Conservation (phyloP, 2,113 vertebrate species). For the Cyprinodon brontotheroides region DNA sequence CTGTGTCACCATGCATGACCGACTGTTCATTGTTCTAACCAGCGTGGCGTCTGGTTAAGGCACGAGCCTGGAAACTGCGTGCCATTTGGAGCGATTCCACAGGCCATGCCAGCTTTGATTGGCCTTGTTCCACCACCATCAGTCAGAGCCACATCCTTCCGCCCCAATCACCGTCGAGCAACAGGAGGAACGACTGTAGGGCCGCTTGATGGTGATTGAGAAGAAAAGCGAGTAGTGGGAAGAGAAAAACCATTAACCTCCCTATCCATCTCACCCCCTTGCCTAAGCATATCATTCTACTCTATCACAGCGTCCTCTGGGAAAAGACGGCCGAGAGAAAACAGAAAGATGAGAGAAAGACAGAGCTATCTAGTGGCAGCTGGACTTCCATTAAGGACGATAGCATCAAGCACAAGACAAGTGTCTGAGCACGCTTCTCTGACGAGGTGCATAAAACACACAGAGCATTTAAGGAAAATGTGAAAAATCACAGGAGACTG, state of each 20-base stretch:
- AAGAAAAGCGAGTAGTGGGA: constrained; percentile 38
- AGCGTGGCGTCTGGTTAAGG: constrained; percentile 39
- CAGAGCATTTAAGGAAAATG: constrained; percentile 12
- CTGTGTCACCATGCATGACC: constrained; percentile 39
- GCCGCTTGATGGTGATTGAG: constrained; percentile 55
- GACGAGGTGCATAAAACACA: constrained; percentile 30
- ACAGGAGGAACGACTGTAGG: constrained; percentile 50
- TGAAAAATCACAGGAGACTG: constrained; percentile 16
- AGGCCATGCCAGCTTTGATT: constrained; percentile 48
- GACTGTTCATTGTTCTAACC: constrained; percentile 41
- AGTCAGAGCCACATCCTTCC: constrained; percentile 31
- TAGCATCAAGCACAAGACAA: constrained; percentile 65
- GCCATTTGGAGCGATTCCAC: constrained; percentile 17
- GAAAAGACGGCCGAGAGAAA: constrained; percentile 54
- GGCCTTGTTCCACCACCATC: constrained; percentile 55
- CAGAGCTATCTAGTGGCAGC: constrained; percentile 66
- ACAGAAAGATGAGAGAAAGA: constrained; percentile 66
- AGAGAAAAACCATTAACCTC: constrained; percentile 66
- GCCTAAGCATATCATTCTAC: constrained; percentile 66
- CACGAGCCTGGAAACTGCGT: constrained; percentile 7
- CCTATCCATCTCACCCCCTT: constrained; percentile 57
- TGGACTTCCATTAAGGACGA: constrained; percentile 69
- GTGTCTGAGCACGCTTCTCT: constrained; percentile 54
- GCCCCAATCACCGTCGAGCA: constrained; percentile 54
- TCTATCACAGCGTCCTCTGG: constrained; percentile 63